phyloP scores from a whole-genome alignment of 2,888 invertebrate genomes.

The Ethmia dodecea region DNA sequence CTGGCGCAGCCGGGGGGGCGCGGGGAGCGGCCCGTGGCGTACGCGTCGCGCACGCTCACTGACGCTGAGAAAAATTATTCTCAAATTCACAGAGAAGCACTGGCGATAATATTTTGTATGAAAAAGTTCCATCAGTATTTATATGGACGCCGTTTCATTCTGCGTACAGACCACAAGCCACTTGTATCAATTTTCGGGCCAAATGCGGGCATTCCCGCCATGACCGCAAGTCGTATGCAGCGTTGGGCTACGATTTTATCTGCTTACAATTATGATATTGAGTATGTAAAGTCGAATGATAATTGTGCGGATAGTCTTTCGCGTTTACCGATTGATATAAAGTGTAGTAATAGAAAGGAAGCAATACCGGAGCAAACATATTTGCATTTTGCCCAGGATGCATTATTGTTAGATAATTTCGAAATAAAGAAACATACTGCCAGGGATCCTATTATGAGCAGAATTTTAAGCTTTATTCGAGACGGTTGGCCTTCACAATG shows the following conservation, averaged over 20 bases:
- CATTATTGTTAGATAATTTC: background rate
- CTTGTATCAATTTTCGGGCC: background rate
- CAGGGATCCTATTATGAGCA: background rate
- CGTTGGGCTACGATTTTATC: background rate
- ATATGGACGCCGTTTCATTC: background rate
- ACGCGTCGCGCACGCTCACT: background rate
- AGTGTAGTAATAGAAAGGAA: background rate
- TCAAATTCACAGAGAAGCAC: background rate
- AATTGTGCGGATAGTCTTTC: background rate
- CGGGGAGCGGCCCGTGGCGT: background rate
- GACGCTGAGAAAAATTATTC: background rate
- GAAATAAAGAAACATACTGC: background rate
- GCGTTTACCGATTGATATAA: background rate
- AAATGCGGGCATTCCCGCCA: background rate
- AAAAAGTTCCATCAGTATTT: background rate
- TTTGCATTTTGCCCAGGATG: background rate
- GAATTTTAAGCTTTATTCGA: background rate
- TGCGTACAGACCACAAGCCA: background rate
- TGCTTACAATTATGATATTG: background rate
- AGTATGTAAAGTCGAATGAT: background rate
- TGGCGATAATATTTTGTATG: background rate
- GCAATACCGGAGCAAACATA: background rate
- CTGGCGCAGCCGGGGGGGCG: background rate
- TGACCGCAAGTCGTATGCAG: background rate
- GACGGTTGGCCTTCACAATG: background rate